Evolutionary conservation across 2,113 vertebrate genomes (phyloP), one percentile per base, ranked within the genome.

Genomic region (Actenoides hombroni): DNA sequence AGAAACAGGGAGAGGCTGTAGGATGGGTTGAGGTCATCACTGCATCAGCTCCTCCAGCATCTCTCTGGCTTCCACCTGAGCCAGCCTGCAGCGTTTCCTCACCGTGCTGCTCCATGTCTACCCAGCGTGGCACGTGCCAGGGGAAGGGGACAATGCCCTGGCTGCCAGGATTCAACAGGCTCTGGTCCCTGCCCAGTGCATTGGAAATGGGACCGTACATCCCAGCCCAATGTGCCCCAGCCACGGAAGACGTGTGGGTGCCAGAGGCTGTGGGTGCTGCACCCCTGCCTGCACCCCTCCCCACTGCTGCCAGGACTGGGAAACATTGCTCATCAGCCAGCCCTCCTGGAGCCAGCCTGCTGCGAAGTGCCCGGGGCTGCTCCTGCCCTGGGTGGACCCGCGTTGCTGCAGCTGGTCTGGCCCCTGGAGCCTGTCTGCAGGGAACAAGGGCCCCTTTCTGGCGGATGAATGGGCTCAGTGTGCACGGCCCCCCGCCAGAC

Each of bases 371-470:
- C 93, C 1, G 31, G 26, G 89, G 95, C 93, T 57, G 29, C 7
- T 29, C 1, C 51, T 96, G 92, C 56, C 92, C 91, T 16, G 46
- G 53, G 44, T 61, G 84, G 71, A 67, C 73, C 60, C 37, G 0
- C 11, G 19, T 24, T 6, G 13, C 78, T 1, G 16, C 93, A 94
- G 84, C 89, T 90, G 92, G 51, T 49, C 60, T 3, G 7, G 70
- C 40, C 91, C 82, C 91, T 37, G 83, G 60, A 79, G 54, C 76
- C 51, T 18, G 93, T 93, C 94, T 96, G 92, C 71, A 18, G 54
- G 82, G 95, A 97, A 97, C 96, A 97, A 97, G 85, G 68, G 90
- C 39, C 7, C 85, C 73, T 97, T 97, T 96, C 88, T 95, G 56
- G 29, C 0, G 9, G 25, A 75, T 96, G 92, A 97, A 97, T 95